phyloP scores from a whole-genome alignment of 2,113 vertebrate species.

The Tychaedon coryphoeus region DNA sequence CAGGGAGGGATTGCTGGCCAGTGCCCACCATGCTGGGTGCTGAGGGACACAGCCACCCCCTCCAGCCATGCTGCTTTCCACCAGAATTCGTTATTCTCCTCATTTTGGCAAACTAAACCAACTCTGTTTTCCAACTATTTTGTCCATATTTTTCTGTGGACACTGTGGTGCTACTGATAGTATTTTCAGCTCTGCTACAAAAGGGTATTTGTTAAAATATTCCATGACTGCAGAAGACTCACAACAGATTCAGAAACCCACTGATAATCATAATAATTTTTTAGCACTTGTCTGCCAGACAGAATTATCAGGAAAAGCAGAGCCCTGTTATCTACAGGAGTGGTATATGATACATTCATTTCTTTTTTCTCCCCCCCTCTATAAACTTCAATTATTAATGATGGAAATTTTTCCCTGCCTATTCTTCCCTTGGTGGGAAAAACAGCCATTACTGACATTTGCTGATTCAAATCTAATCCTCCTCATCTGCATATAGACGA shows the following conservation, averaged over 20 bases:
- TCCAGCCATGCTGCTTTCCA: neutral
- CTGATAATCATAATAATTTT: slow-evolving; percentile 46
- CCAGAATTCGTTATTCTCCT: neutral
- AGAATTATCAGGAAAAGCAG: slow-evolving; percentile 17
- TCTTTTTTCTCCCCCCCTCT: neutral
- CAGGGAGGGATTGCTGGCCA: neutral
- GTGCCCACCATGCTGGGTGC: rapidly evolving
- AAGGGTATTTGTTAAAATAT: slow-evolving; percentile 36
- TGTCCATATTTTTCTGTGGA: neutral
- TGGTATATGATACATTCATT: neutral
- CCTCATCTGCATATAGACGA: slow-evolving; percentile 47
- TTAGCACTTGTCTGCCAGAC: slow-evolving; percentile 35
- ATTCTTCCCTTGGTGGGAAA: slow-evolving; percentile 28
- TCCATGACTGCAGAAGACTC: neutral
- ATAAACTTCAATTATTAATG: slow-evolving; percentile 66
- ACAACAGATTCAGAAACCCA: slow-evolving; percentile 30
- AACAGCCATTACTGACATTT: slow-evolving; percentile 33
- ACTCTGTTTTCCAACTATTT: neutral
- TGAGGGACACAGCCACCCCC: neutral
- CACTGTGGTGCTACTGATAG: neutral
- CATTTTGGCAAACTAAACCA: neutral
- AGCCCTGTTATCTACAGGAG: slow-evolving; percentile 17
- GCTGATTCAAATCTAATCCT: slow-evolving; percentile 51
- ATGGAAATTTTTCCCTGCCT: slow-evolving; percentile 21
- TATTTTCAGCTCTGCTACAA: neutral